Conservation (phyloP, 2,888 invertebrate species). For the Barypeithes pellucidus region DNA sequence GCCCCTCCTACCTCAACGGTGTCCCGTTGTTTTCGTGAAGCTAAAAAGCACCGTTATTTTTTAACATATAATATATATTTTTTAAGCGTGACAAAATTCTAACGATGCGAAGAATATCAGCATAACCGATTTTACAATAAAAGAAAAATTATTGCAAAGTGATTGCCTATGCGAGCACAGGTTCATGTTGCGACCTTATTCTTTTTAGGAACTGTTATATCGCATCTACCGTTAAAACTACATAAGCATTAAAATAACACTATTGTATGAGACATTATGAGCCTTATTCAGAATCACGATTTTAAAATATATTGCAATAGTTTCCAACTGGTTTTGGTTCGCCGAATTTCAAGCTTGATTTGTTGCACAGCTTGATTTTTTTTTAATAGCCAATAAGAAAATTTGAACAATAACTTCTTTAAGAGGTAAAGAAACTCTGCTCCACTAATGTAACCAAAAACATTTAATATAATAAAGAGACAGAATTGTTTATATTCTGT, state of each 20-base stretch:
- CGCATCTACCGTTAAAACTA: not conserved
- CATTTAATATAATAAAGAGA: no score
- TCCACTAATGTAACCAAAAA: no score
- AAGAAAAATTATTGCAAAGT: not conserved
- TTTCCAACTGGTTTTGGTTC: not conserved
- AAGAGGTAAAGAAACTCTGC: no score
- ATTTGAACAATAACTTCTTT: no score
- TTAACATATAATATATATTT: no score
- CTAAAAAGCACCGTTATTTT: no score
- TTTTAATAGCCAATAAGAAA: not conserved
- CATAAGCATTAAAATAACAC: not conserved
- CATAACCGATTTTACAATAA: no score
- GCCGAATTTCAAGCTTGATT: not conserved
- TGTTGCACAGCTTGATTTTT: not conserved
- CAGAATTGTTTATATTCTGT: no score
- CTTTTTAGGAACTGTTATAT: not conserved
- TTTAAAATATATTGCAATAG: slow-evolving; percentile 1
- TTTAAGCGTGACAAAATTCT: no score
- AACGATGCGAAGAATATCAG: no score
- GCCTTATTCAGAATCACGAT: not conserved
- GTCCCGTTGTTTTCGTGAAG: no score
- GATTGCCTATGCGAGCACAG: not conserved
- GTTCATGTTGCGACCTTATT: not conserved
- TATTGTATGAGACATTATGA: not conserved
- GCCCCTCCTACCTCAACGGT: no score